Evolutionary conservation across 2,113 vertebrate species (phyloP).

Genomic region (Romanogobio albipinnatus): DNA sequence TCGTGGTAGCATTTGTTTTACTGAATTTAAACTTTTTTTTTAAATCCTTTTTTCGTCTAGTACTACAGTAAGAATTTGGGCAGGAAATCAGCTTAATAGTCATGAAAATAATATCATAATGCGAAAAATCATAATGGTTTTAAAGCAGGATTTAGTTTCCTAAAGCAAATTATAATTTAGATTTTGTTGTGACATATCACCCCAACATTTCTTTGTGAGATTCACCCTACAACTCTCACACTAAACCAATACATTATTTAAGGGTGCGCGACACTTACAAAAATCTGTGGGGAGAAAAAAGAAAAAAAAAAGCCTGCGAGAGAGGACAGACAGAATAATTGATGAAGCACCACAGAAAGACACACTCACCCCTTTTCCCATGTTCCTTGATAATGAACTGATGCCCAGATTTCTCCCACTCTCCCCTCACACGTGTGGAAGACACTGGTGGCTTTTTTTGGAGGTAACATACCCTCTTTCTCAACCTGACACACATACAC

Average conservation of each 20-base stretch:
- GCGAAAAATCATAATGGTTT: neutral
- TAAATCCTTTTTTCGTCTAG: neutral
- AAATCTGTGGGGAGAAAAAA: neutral
- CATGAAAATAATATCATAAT: neutral
- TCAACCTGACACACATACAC: conserved; percentile 43
- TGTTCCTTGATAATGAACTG: conserved; percentile 56
- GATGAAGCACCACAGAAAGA: conserved; percentile 58
- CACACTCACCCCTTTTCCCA: conserved; percentile 77
- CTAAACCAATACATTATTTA: conserved; percentile 27
- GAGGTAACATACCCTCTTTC: conserved; percentile 59
- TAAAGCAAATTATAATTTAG: neutral
- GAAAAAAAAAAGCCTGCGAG: neutral
- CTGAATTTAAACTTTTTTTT: neutral
- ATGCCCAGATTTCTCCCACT: conserved; percentile 28
- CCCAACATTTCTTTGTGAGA: neutral
- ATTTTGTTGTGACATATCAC: neutral
- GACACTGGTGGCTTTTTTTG: conserved; percentile 71
- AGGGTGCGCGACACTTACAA: neutral
- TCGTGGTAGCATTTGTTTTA: neutral
- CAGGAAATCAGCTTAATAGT: neutral
- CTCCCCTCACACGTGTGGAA: conserved; percentile 59
- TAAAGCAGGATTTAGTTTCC: neutral
- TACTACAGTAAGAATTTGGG: too few species aligned
- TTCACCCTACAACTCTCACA: neutral
- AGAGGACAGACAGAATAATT: conserved; percentile 51